Percentiles rank a stretch among this genome's conserved stretches.
Evolutionary conservation across 2,888 invertebrate genomes (phyloP).

Genomic region (Drosophila paramelanica): DNA sequence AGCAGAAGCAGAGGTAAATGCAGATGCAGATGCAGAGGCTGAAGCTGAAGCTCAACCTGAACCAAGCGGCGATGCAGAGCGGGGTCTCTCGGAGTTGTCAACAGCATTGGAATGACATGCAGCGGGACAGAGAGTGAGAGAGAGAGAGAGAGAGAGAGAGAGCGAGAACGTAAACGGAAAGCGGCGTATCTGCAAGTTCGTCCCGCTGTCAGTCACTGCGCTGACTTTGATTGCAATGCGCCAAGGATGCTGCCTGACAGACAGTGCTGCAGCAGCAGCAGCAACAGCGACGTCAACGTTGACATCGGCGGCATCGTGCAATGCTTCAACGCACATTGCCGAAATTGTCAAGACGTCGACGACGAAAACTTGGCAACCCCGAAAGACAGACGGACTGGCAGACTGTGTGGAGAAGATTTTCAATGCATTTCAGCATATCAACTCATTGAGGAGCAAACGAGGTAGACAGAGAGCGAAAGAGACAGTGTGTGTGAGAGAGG

Average conservation of each 20-base stretch:
- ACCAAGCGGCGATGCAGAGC: neutral
- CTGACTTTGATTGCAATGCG: slow-evolving; percentile 79
- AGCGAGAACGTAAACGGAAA: slow-evolving; percentile 10
- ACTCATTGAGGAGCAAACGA: slow-evolving; percentile 7
- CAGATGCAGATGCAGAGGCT: neutral
- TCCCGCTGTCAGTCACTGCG: slow-evolving; percentile 70
- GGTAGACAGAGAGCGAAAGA: slow-evolving; percentile 4
- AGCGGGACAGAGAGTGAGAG: slow-evolving; percentile 14
- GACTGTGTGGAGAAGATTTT: slow-evolving; percentile 1
- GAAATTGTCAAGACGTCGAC: slow-evolving; percentile 68
- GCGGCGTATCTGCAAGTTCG: slow-evolving; percentile 60
- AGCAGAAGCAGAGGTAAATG: slow-evolving; percentile 2
- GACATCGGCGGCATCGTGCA: slow-evolving; percentile 29
- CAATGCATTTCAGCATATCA: slow-evolving; percentile 16
- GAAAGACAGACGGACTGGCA: slow-evolving; percentile 2
- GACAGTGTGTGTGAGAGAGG: slow-evolving; percentile 3
- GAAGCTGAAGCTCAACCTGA: neutral
- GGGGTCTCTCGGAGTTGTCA: slow-evolving; percentile 60
- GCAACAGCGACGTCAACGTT: slow-evolving; percentile 2
- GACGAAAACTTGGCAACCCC: slow-evolving; percentile 32
- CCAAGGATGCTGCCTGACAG: slow-evolving; percentile 66
- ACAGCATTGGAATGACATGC: slow-evolving; percentile 75
- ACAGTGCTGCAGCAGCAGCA: slow-evolving; percentile 15
- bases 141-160: neutral
- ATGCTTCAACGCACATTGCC: slow-evolving; percentile 74